These are phyloP conservation scores for Carcharodon carcharias DNA, from an alignment of 2,797 vertebrate species.

Conservation along the genomic window DNA sequence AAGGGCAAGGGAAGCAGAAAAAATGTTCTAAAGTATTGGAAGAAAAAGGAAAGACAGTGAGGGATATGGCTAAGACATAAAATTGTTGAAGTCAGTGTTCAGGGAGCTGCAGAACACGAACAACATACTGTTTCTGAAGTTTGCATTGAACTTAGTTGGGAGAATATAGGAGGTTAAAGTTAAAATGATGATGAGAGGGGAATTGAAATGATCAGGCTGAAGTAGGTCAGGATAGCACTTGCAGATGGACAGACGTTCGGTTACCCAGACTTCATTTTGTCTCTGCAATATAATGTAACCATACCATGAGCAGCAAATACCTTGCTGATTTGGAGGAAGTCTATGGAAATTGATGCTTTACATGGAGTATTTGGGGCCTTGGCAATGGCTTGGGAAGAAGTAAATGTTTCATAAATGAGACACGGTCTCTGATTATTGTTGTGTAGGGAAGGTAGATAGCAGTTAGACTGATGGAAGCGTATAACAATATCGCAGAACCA, in stretches of 20 bases:
- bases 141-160: background rate
- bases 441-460: background rate
- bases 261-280: background rate
- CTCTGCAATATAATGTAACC: background rate
- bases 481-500: background rate
- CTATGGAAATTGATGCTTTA: background rate
- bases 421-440: background rate
- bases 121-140: background rate
- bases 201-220: background rate
- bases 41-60: background rate
- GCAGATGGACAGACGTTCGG: background rate
- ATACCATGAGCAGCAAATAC: background rate
- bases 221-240: background rate
- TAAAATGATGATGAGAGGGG: background rate
- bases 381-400: background rate
- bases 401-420: background rate
- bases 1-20: background rate
- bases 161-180: background rate
- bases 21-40: background rate
- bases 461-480: background rate
- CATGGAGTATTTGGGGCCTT: background rate
- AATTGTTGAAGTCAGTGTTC: background rate
- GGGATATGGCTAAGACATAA: background rate
- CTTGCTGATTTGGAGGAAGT: background rate
- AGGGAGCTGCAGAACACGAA: background rate